Conservation (phyloP, 2,113 vertebrate genomes). For the Fregetta grallaria region DNA sequence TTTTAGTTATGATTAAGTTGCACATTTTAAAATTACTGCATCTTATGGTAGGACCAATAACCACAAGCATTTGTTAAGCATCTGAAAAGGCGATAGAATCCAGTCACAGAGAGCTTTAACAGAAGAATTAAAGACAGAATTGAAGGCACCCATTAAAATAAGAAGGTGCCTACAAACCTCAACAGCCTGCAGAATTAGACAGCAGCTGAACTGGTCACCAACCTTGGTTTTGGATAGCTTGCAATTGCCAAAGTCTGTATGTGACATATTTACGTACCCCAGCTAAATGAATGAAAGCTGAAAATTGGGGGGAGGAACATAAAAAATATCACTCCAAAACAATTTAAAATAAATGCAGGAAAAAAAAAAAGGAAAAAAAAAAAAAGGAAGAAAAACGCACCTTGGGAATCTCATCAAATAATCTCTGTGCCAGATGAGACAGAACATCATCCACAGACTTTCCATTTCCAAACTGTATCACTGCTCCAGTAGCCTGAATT, state of each 20-base stretch:
- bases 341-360: not conserved
- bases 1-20: not conserved
- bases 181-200: not conserved
- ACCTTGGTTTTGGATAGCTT: not conserved
- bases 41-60: not conserved
- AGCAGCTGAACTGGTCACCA: not conserved
- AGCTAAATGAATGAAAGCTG: not conserved
- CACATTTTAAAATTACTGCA: not conserved
- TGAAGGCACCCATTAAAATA: not conserved
- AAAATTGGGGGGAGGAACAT: not conserved
- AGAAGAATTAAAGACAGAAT: not conserved
- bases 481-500: conserved; percentile 85
- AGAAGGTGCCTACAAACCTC: not conserved
- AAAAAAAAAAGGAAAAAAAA: too few relatives aligned
- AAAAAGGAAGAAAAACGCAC: conserved; percentile 51
- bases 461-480: conserved; percentile 84
- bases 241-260: not conserved
- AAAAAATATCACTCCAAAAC: rapidly evolving
- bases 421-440: conserved; percentile 91
- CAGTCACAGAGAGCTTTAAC: not conserved
- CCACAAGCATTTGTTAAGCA: not conserved
- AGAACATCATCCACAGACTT: conserved; percentile 90
- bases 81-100: not conserved
- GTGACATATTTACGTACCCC: not conserved
- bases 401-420: conserved; percentile 93